Evolutionary conservation across 2,888 invertebrate genomes (phyloP).

Genomic region (Sarcophaga variegata): DNA sequence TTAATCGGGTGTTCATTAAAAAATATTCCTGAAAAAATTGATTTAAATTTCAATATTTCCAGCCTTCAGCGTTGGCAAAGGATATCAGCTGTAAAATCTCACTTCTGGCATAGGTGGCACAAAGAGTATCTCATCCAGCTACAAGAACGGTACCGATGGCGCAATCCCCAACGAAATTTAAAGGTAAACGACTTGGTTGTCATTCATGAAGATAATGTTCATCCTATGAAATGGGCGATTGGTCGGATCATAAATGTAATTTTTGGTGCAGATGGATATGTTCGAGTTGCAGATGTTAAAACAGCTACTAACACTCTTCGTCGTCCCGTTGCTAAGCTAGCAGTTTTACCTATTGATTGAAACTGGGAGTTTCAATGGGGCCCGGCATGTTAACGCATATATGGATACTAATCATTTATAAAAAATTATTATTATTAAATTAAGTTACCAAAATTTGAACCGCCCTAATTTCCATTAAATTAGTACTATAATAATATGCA

Average conservation of each 20-base stretch:
- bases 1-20: too few relatives aligned
- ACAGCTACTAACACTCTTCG: slow-evolving; percentile 29
- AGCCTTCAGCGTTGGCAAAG: slow-evolving; percentile 26
- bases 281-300: slow-evolving; percentile 51
- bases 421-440: too few relatives aligned
- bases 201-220: slow-evolving; percentile 46
- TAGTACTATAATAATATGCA: neutral
- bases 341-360: slow-evolving; percentile 22
- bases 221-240: slow-evolving; percentile 37
- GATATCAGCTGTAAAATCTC: slow-evolving; percentile 35
- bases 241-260: slow-evolving; percentile 33
- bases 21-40: slow-evolving; percentile 1
- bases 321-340: slow-evolving; percentile 52
- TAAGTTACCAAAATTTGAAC: too few relatives aligned
- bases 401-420: too few relatives aligned
- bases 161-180: slow-evolving; percentile 20
- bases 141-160: neutral
- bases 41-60: slow-evolving; percentile 25
- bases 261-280: slow-evolving; percentile 33
- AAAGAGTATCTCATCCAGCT: slow-evolving; percentile 38
- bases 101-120: slow-evolving; percentile 49
- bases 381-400: too few relatives aligned
- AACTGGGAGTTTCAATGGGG: too few relatives aligned
- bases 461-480: too few relatives aligned
- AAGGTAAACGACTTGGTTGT: slow-evolving; percentile 20